Conservation (phyloP, 2,888 invertebrate species). For the Polylopha cassiicola region DNA sequence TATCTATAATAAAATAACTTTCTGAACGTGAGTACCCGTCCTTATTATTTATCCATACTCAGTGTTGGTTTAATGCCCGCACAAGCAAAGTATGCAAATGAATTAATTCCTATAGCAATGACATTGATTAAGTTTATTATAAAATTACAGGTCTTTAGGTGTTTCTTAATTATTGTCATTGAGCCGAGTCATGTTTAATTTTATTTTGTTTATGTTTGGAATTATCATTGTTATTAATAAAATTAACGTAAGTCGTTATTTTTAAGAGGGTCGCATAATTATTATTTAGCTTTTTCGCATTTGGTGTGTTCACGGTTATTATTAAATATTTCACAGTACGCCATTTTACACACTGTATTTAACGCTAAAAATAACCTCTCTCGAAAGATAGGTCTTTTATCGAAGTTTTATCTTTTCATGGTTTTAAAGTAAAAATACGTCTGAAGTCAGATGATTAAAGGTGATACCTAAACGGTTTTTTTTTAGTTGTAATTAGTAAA, state of each 20-base stretch:
- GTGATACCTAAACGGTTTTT: too few species aligned
- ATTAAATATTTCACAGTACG: neutral
- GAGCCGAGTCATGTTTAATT: conserved; percentile 14
- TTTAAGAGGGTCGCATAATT: too few species aligned
- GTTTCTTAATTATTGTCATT: conserved; percentile 18
- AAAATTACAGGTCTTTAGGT: conserved; percentile 17
- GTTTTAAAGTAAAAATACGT: too few species aligned
- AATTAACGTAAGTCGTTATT: too few species aligned
- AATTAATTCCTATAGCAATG: conserved; percentile 15
- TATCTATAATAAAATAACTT: too few species aligned
- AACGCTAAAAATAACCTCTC: too few species aligned
- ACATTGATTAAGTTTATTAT: conserved; percentile 22
- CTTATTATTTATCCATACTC: conserved; percentile 16
- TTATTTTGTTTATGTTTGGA: conserved; percentile 3
- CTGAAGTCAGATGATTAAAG: too few species aligned
- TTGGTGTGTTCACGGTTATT: too few species aligned
- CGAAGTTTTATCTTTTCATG: too few species aligned
- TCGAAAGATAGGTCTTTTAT: too few species aligned
- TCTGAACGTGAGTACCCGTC: neutral
- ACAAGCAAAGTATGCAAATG: conserved; percentile 19
- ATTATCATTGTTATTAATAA: neutral
- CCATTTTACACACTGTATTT: neutral
- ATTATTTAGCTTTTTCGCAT: too few species aligned
- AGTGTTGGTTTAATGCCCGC: conserved; percentile 12
- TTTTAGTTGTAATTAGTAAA: too few species aligned